Evolutionary conservation across 1,140 invertebrate genomes (phyloP).

Genomic region (Copidosoma floridanum): DNA sequence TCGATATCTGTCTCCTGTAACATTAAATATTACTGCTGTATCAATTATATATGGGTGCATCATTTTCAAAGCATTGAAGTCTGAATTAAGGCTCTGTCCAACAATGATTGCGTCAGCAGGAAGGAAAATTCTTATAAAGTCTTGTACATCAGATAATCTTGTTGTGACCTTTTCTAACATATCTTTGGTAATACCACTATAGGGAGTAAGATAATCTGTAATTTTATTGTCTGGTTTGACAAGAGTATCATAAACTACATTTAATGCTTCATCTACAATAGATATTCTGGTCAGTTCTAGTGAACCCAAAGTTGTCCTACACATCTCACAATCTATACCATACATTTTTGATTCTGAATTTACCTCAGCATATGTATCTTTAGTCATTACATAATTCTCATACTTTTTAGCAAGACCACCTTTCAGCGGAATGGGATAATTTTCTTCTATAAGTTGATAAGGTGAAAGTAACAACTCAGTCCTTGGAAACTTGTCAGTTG

Average conservation of each 20-base stretch:
- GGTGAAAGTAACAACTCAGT: slow-evolving; percentile 77
- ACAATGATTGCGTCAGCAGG: slow-evolving; percentile 88
- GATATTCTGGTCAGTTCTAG: slow-evolving; percentile 85
- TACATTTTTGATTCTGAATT: slow-evolving; percentile 80
- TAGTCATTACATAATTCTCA: slow-evolving; percentile 67
- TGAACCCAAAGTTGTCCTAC: slow-evolving; percentile 66
- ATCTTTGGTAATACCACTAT: slow-evolving; percentile 78
- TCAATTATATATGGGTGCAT: slow-evolving; percentile 96
- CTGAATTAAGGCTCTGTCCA: slow-evolving; percentile 88
- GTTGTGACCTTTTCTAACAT: slow-evolving; percentile 74
- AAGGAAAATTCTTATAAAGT: slow-evolving; percentile 67
- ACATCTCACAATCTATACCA: slow-evolving; percentile 96
- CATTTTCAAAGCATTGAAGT: slow-evolving; percentile 86
- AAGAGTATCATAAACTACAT: slow-evolving; percentile 77
- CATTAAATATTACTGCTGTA: slow-evolving; percentile 88
- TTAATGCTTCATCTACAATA: slow-evolving; percentile 76
- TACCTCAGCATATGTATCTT: slow-evolving; percentile 74
- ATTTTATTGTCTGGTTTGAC: slow-evolving; percentile 85
- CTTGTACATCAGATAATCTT: slow-evolving; percentile 77
- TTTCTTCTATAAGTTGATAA: slow-evolving; percentile 82
- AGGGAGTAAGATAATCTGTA: slow-evolving; percentile 82
- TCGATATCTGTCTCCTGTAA: slow-evolving; percentile 67
- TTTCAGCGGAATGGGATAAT: slow-evolving; percentile 76
- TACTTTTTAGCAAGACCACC: slow-evolving; percentile 62
- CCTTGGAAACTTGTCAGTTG: slow-evolving; percentile 72